phyloP scores from a whole-genome alignment of 1,140 invertebrate genomes.

The Macrobrachium nipponense region DNA sequence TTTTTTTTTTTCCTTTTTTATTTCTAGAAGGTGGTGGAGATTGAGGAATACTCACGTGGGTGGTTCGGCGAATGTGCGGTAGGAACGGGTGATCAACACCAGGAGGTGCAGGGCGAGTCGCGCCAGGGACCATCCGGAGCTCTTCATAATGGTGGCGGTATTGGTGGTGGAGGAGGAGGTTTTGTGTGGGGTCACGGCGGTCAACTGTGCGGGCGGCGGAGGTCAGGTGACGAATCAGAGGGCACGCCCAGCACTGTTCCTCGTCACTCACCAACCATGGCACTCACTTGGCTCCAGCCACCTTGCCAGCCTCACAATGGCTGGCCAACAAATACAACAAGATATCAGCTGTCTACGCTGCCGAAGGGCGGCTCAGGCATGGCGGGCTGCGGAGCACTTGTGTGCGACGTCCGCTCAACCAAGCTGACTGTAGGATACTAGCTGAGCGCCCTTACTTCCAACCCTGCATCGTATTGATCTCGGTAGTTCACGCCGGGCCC shows the following conservation, averaged over 20 bases:
- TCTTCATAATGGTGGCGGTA: slow-evolving; percentile 50
- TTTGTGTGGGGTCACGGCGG: slow-evolving; percentile 31
- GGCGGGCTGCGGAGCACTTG: slow-evolving; percentile 49
- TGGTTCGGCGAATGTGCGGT: slow-evolving; percentile 44
- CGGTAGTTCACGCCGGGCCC: slow-evolving; percentile 2
- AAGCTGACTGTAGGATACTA: slow-evolving; percentile 47
- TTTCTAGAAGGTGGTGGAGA: not conserved
- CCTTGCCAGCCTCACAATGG: slow-evolving; percentile 51
- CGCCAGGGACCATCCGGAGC: slow-evolving; percentile 55
- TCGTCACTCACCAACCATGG: slow-evolving; percentile 53
- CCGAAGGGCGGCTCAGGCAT: slow-evolving; percentile 49
- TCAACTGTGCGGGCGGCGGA: slow-evolving; percentile 13
- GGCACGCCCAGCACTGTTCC: slow-evolving; percentile 45
- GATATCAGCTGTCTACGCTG: slow-evolving; percentile 46
- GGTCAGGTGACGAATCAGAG: slow-evolving; percentile 9
- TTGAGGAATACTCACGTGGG: slow-evolving; percentile 45
- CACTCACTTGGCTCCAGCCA: slow-evolving; percentile 41
- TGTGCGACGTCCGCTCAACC: slow-evolving; percentile 39
- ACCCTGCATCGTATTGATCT: slow-evolving; percentile 35
- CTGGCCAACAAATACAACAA: slow-evolving; percentile 48
- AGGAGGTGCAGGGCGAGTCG: slow-evolving; percentile 55
- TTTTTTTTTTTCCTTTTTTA: not conserved
- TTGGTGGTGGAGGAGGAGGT: slow-evolving; percentile 40
- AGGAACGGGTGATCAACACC: slow-evolving; percentile 54
- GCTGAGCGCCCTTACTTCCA: slow-evolving; percentile 22